Evolutionary conservation across 1,140 invertebrate species (phyloP).

Genomic region (Holotrichia oblita): DNA sequence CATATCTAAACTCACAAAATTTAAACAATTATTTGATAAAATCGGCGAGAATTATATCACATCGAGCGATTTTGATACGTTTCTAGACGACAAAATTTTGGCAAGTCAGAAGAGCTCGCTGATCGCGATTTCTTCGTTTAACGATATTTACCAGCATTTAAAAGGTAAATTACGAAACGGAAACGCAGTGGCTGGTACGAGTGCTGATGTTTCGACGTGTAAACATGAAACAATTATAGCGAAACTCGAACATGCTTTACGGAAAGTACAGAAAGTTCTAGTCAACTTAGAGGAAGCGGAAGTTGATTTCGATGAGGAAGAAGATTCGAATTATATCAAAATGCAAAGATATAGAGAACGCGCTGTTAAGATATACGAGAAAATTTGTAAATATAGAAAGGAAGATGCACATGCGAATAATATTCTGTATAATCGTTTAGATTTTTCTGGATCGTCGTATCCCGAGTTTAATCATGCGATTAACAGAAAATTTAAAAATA

Average conservation of each 20-base stretch:
- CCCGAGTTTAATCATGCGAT: constrained; percentile 66
- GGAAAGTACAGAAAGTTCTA: constrained; percentile 62
- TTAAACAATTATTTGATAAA: constrained; percentile 22
- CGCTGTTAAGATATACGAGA: constrained; percentile 61
- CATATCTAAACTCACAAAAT: not conserved
- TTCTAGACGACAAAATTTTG: not conserved
- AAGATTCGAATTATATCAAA: constrained; percentile 65
- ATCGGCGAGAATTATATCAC: not conserved
- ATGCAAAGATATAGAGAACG: constrained; percentile 60
- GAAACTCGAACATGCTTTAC: constrained; percentile 61
- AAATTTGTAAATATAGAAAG: constrained; percentile 65
- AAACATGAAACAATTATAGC: constrained; percentile 50
- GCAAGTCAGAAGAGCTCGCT: not conserved
- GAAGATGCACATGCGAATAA: constrained; percentile 64
- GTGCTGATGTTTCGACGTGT: not conserved
- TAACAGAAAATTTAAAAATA: constrained; percentile 62
- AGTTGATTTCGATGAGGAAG: constrained; percentile 64
- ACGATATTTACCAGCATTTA: constrained; percentile 25
- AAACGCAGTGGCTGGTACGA: not conserved
- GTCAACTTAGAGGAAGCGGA: constrained; percentile 61
- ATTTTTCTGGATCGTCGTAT: constrained; percentile 61
- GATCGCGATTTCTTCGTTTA: not conserved
- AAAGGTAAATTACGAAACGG: not conserved
- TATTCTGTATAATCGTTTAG: constrained; percentile 61
- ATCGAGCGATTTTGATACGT: not conserved